Evolutionary conservation across 2,888 invertebrate genomes (phyloP), one percentile per base, ranked within the genome.

Genomic region (Drosophila suboccidentalis): DNA sequence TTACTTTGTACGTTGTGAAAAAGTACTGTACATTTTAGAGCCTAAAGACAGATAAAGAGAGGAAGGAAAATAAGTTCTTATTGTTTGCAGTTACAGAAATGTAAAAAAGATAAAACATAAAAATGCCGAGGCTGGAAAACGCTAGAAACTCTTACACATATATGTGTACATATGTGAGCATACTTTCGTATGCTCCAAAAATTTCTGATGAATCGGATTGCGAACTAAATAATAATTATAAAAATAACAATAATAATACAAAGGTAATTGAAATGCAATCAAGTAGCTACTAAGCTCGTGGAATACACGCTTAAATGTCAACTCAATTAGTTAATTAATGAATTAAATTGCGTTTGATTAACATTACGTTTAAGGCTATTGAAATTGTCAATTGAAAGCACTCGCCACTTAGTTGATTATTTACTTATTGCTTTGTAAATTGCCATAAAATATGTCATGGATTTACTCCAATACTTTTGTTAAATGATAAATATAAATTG

Each of bases 231-330:
- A 51, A 55, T 39, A 32, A 11, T 17, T 46, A 38, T 26, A 11
- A 17, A 4, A 51, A 51, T 29, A 10, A 41, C 36, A 34, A 57
- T 34, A 34, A 57, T 34, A 10, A 41, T 22, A 36, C 1, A 47
- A 51, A 46, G 47, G 19, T 19, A 34, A 60, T 53, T 57, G n/a
- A 43, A 57, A 49, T 41, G n/a, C 29, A 60, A 64, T 61, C 17
- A 60, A 39, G 39, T 22, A 10, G 39, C 17, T 13, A 54, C 9
- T n/a, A 55, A 65, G 41, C 9, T 11, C 15, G 13, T 41, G 29
- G 15, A 34, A 17, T 4, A 17, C 43, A 51, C 15, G 47, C 29
- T 47, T 13, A 58, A 47, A 47, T 34, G 22, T 32, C 6, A 36
- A 44, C 29, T 10, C 38, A 38, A 34, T 60, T 39, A 59, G 15